Conservation (phyloP, 2,797 vertebrate genomes). For the Gila robusta region DNA sequence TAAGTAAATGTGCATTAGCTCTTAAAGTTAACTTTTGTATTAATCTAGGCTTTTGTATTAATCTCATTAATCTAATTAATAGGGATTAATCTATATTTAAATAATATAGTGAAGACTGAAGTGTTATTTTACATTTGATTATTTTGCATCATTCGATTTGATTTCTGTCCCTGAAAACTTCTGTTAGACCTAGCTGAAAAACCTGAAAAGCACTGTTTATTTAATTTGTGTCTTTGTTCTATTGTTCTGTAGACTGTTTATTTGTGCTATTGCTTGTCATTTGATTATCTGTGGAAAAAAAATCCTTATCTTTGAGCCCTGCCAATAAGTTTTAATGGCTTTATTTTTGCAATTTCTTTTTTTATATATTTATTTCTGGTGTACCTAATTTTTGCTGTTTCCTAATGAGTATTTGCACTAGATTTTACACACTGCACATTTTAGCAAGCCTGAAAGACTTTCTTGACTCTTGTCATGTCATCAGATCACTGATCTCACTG, state of each 20-base stretch:
- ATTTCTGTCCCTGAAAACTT: background rate
- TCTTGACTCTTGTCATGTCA: background rate
- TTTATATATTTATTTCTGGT: background rate
- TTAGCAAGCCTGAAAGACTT: background rate
- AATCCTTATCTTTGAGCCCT: background rate
- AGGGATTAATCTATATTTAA: no score
- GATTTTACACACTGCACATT: background rate
- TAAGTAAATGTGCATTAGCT: no score
- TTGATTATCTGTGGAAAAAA: background rate
- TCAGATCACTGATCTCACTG: background rate
- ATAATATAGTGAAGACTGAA: no score
- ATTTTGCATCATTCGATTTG: no score
- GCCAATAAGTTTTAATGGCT: background rate
- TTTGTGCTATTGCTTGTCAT: background rate
- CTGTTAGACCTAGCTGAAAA: background rate
- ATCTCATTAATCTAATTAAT: no score
- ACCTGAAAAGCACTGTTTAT: background rate
- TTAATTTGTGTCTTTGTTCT: background rate
- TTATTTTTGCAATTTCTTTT: background rate
- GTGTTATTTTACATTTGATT: no score
- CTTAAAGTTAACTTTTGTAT: no score
- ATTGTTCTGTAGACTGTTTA: background rate
- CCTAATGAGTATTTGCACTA: background rate
- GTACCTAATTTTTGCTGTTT: background rate
- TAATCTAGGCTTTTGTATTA: no score